phyloP scores from a whole-genome alignment of 2,888 invertebrate species.

The Dryococelus australis region DNA sequence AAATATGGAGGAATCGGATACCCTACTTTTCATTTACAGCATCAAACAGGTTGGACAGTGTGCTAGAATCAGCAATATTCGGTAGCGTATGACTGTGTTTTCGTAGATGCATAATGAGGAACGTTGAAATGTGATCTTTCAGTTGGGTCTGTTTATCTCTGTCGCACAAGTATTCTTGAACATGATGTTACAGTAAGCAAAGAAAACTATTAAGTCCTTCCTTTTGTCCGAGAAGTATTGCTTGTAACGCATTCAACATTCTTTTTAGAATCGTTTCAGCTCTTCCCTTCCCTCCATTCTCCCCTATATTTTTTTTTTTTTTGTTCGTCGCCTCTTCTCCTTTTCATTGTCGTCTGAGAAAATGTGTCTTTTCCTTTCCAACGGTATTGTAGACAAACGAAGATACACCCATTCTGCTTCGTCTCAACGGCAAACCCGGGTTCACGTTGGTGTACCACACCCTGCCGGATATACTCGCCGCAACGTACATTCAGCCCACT shows the following conservation, averaged over 20 bases:
- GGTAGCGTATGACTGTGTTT: too few relatives aligned
- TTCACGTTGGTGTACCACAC: constrained; percentile 22
- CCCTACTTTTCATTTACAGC: too few relatives aligned
- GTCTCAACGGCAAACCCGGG: not conserved
- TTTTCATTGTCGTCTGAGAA: constrained; percentile 20
- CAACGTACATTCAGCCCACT: not conserved
- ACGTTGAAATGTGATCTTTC: too few relatives aligned
- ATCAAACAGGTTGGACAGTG: too few relatives aligned
- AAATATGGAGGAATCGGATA: too few relatives aligned
- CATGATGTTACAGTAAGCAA: not conserved
- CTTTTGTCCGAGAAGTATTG: not conserved
- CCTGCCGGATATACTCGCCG: not conserved
- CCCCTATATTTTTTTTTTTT: not conserved
- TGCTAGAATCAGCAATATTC: too few relatives aligned
- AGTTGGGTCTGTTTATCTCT: too few relatives aligned
- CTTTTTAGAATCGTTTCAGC: not conserved
- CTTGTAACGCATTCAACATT: not conserved
- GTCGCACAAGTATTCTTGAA: not conserved
- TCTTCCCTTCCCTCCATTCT: not conserved
- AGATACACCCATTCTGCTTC: constrained; percentile 25
- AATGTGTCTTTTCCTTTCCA: constrained; percentile 21
- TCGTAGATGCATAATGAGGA: too few relatives aligned
- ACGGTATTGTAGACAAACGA: constrained; percentile 20
- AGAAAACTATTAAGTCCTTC: not conserved
- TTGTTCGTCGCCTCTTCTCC: not conserved